These are phyloP conservation scores for Lepus timidus DNA, from an alignment of 2,113 vertebrate species.

Conservation along the genomic window DNA sequence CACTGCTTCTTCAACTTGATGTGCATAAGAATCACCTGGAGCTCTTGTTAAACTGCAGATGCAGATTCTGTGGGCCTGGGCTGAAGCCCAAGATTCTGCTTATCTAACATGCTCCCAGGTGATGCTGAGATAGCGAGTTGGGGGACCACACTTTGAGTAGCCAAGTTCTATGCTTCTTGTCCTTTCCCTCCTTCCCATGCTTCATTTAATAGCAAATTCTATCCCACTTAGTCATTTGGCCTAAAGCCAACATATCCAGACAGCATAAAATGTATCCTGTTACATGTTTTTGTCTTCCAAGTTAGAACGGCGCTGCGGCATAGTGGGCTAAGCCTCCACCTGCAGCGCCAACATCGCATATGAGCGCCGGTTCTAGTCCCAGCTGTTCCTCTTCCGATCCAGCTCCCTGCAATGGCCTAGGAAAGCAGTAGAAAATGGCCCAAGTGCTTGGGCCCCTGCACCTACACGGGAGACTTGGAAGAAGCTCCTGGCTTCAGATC, in stretches of 20 bases:
- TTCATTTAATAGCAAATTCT: slow-evolving; percentile 9
- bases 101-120: neutral
- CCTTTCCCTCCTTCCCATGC: too few relatives aligned
- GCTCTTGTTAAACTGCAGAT: slow-evolving; percentile 32
- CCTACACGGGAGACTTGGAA: too few relatives aligned
- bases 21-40: neutral
- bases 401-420: too few relatives aligned
- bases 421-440: too few relatives aligned
- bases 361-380: too few relatives aligned
- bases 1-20: neutral
- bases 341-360: too few relatives aligned
- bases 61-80: neutral
- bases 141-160: neutral
- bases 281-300: neutral
- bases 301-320: neutral
- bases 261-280: neutral
- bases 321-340: too few relatives aligned
- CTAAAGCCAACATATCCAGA: neutral
- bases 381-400: too few relatives aligned
- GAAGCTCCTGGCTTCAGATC: too few relatives aligned
- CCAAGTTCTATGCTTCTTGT: neutral
- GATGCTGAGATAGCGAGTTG: neutral
- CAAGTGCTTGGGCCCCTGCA: too few relatives aligned
- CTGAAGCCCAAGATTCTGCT: neutral
- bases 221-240: neutral